phyloP scores from a whole-genome alignment of 37 sponge, comb jelly and placozoan genomes.

The Mnemiopsis leidyi region DNA sequence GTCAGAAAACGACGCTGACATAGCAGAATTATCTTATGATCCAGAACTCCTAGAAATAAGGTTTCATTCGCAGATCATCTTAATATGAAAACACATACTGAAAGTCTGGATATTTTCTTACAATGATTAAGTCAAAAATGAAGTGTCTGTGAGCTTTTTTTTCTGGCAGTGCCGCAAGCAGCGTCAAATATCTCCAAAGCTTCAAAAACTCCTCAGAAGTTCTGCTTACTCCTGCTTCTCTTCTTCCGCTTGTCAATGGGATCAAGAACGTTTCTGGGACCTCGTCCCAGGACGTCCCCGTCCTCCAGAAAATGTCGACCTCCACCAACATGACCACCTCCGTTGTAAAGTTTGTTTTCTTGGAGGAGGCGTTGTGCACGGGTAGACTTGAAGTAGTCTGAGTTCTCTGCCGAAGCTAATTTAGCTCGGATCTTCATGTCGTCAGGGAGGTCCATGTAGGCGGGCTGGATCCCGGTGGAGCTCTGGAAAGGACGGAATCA shows the following conservation, averaged over 20 bases:
- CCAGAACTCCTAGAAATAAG: too few relatives aligned
- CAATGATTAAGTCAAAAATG: too few relatives aligned
- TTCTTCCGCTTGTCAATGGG: constrained; percentile 34
- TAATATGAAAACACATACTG: too few relatives aligned
- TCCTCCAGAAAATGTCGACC: background rate
- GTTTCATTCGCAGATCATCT: too few relatives aligned
- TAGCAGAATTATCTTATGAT: too few relatives aligned
- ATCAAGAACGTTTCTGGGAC: constrained; percentile 22
- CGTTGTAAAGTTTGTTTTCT: background rate
- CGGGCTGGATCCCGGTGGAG: constrained; percentile 8
- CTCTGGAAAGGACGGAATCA: background rate
- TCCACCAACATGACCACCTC: background rate
- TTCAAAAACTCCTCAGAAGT: background rate
- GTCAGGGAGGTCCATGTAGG: constrained; percentile 48
- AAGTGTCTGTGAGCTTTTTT: too few relatives aligned
- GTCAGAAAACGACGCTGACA: too few relatives aligned
- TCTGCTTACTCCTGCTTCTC: constrained; percentile 18
- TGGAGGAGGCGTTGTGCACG: constrained; percentile 10
- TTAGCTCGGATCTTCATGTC: constrained; percentile 29
- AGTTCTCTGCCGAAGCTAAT: background rate
- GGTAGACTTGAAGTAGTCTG: constrained; percentile 63
- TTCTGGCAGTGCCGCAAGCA: too few relatives aligned
- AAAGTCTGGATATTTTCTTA: too few relatives aligned
- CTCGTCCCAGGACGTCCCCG: background rate
- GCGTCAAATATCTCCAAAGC: too few relatives aligned